Conservation (phyloP, 2,888 invertebrate genomes). For the Nomada ferruginata region DNA sequence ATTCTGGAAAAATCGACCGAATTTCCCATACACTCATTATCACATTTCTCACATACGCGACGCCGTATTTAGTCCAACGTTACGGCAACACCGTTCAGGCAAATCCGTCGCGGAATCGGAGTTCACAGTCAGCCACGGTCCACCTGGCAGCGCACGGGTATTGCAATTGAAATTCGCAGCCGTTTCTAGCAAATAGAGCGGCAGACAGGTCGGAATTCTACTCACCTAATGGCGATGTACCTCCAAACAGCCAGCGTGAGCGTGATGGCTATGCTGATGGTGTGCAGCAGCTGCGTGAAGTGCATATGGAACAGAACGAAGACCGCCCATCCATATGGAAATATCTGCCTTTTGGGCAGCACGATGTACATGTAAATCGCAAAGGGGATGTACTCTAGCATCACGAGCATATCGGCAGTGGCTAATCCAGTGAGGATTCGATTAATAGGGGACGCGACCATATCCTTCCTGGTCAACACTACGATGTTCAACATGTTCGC, state of each 20-base stretch:
- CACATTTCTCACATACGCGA: too few species aligned
- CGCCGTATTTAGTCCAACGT: too few species aligned
- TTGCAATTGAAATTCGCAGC: conserved; percentile 10
- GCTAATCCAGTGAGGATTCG: conserved; percentile 93
- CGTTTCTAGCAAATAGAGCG: background rate
- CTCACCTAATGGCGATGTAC: conserved; percentile 91
- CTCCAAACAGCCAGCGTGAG: conserved; percentile 94
- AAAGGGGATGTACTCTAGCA: conserved; percentile 93
- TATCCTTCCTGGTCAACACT: conserved; percentile 92
- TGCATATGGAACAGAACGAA: conserved; percentile 92
- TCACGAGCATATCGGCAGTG: conserved; percentile 94
- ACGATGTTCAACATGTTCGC: conserved; percentile 95
- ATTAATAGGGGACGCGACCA: conserved; percentile 94
- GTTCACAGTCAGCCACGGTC: too few species aligned
- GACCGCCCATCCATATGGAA: conserved; percentile 90
- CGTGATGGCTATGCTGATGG: conserved; percentile 93
- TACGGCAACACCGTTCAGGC: too few species aligned
- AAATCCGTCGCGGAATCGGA: too few species aligned
- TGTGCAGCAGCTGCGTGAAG: conserved; percentile 92
- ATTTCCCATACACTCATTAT: too few species aligned
- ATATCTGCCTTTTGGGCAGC: conserved; percentile 87
- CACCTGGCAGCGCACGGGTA: background rate
- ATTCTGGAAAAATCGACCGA: too few species aligned
- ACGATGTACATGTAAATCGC: conserved; percentile 89
- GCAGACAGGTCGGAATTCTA: background rate